Percentiles rank a stretch among this genome's conserved stretches.
Conservation (phyloP, 2,888 invertebrate genomes). For the Leptinotarsa rubiginosa region DNA sequence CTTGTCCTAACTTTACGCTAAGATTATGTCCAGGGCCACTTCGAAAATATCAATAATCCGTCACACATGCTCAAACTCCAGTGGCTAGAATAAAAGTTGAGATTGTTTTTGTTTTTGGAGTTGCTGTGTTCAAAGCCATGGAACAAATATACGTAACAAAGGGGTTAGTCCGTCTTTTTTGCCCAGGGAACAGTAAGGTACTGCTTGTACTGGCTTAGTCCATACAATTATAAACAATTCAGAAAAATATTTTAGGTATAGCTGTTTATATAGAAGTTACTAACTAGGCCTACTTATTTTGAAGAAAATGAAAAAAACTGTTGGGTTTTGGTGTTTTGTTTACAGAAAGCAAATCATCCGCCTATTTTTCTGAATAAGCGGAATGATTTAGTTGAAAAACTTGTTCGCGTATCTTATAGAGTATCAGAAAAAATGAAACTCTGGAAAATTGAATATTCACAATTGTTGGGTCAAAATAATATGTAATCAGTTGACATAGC, state of each 20-base stretch:
- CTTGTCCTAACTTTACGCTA: slow-evolving; percentile 48
- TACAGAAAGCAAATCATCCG: slow-evolving; percentile 1
- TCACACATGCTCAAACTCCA: slow-evolving; percentile 24
- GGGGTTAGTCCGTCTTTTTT: slow-evolving; percentile 57
- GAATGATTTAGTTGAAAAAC: background rate
- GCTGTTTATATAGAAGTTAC: slow-evolving; percentile 47
- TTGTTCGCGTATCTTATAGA: too few species aligned
- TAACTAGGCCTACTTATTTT: slow-evolving; percentile 41
- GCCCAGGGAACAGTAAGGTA: slow-evolving; percentile 56
- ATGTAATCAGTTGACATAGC: too few species aligned
- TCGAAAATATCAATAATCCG: slow-evolving; percentile 16
- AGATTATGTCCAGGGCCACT: slow-evolving; percentile 33
- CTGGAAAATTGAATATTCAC: too few species aligned
- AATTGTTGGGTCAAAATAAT: too few species aligned
- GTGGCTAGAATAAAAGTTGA: slow-evolving; percentile 1
- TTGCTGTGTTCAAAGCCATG: slow-evolving; percentile 32
- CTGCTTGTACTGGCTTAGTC: slow-evolving; percentile 55
- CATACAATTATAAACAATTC: slow-evolving; percentile 52
- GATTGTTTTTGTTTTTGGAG: slow-evolving; percentile 15
- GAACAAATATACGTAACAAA: slow-evolving; percentile 54
- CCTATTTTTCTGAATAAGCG: slow-evolving; percentile 3
- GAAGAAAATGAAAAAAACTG: slow-evolving; percentile 15
- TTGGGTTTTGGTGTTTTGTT: slow-evolving; percentile 8
- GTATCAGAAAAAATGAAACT: too few species aligned
- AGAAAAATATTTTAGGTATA: slow-evolving; percentile 50